These are phyloP conservation scores for Callipepla californica DNA, from an alignment of 2,113 vertebrate genomes.

Conservation along the genomic window DNA sequence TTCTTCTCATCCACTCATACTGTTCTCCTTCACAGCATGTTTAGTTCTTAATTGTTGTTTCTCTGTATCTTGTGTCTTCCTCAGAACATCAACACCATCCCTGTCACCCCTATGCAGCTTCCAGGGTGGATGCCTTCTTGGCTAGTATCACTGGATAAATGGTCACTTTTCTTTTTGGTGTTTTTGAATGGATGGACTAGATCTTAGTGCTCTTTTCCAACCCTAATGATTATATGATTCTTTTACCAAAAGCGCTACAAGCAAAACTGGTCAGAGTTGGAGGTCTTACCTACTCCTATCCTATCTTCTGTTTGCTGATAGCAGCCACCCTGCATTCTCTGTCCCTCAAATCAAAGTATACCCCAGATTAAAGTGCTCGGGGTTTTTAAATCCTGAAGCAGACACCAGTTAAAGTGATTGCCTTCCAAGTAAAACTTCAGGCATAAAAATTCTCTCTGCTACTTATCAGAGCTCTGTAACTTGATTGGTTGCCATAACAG, in stretches of 20 bases:
- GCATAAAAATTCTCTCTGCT: neutral
- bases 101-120: fast-evolving
- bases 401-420: neutral
- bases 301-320: neutral
- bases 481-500: neutral
- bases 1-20: neutral
- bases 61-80: neutral
- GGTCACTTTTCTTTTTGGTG: too few species aligned
- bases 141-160: neutral
- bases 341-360: neutral
- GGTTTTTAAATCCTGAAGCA: neutral
- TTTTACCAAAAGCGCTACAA: neutral
- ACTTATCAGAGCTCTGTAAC: neutral
- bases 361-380: neutral
- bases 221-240: neutral
- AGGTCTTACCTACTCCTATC: neutral
- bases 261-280: neutral
- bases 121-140: neutral
- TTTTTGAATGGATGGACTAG: too few species aligned
- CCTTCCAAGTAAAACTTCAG: neutral
- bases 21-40: neutral
- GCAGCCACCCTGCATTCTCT: neutral
- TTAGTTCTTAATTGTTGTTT: neutral
- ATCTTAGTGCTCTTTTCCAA: too few species aligned
- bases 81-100: neutral